Conservation (phyloP, 2,797 vertebrate species). For the Pseudomugil gertrudae region DNA sequence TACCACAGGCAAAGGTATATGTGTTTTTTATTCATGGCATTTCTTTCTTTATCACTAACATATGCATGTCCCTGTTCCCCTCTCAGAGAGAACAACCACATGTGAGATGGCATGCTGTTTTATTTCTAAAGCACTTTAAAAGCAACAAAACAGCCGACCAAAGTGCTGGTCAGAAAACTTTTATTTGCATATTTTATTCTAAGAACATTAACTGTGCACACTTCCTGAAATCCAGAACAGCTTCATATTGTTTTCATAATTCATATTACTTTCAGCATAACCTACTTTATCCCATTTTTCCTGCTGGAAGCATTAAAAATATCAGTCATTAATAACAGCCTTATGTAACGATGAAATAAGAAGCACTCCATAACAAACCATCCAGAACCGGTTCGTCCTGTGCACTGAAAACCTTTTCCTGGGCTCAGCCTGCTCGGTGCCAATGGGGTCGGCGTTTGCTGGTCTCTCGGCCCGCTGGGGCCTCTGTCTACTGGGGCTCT, state of each 20-base stretch:
- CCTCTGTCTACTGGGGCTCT: no score
- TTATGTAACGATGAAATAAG: neutral
- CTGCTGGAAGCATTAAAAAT: neutral
- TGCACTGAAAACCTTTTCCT: no score
- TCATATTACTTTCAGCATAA: neutral
- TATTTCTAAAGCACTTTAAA: no score
- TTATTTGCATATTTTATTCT: slow-evolving; percentile 27
- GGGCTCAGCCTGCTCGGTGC: no score
- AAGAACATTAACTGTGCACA: neutral
- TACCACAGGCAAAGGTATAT: slow-evolving; percentile 73
- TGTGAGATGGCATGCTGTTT: slow-evolving; percentile 45
- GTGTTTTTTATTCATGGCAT: slow-evolving; percentile 62
- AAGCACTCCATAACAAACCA: no score
- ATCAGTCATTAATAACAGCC: neutral
- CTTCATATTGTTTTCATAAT: slow-evolving; percentile 1
- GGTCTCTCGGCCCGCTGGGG: no score
- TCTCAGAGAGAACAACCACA: slow-evolving; percentile 39
- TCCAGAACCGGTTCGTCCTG: no score
- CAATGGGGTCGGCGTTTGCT: no score
- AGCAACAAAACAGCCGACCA: no score
- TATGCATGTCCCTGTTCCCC: slow-evolving; percentile 61
- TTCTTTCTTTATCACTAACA: slow-evolving; percentile 79
- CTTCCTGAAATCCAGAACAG: slow-evolving; percentile 7
- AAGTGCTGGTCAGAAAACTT: neutral
- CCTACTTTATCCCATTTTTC: neutral